Conservation (phyloP, 53 echinoderm and acorn worm genomes). For the Zoroaster sp. region DNA sequence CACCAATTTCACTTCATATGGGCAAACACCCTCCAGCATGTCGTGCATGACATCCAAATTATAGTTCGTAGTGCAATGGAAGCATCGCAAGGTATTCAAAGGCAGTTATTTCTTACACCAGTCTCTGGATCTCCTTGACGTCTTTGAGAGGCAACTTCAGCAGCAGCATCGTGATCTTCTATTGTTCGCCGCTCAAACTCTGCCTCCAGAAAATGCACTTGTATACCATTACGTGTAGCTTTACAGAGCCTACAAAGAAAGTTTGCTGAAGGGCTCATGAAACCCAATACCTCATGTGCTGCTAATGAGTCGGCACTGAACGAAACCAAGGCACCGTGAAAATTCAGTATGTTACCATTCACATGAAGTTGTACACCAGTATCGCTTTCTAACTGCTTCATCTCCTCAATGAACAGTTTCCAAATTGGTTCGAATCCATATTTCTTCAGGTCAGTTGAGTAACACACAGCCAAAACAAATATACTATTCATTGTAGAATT, state of each 20-base stretch:
- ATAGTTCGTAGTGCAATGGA: conserved; percentile 53
- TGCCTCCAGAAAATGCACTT: conserved; percentile 54
- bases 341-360: background rate
- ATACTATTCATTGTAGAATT: conserved; percentile 19
- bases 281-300: conserved; percentile 67
- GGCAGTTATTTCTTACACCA: conserved; percentile 39
- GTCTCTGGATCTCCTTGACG: conserved; percentile 32
- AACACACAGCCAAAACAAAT: conserved; percentile 45
- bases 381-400: conserved; percentile 64
- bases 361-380: conserved; percentile 23
- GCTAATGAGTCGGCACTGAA: conserved; percentile 62
- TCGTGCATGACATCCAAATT: conserved; percentile 75
- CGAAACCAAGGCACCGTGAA: conserved; percentile 60
- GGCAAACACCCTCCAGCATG: conserved; percentile 65
- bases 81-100: conserved; percentile 44
- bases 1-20: conserved; percentile 65
- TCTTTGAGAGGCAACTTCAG: background rate
- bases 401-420: conserved; percentile 52
- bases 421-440: conserved; percentile 53
- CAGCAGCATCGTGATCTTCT: conserved; percentile 7
- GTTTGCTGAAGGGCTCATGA: conserved; percentile 77
- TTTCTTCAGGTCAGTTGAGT: conserved; percentile 49
- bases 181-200: conserved; percentile 65
- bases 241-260: conserved; percentile 62
- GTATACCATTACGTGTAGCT: conserved; percentile 29